phyloP scores from a whole-genome alignment of 2,888 invertebrate species.

The Torymus texanus region DNA sequence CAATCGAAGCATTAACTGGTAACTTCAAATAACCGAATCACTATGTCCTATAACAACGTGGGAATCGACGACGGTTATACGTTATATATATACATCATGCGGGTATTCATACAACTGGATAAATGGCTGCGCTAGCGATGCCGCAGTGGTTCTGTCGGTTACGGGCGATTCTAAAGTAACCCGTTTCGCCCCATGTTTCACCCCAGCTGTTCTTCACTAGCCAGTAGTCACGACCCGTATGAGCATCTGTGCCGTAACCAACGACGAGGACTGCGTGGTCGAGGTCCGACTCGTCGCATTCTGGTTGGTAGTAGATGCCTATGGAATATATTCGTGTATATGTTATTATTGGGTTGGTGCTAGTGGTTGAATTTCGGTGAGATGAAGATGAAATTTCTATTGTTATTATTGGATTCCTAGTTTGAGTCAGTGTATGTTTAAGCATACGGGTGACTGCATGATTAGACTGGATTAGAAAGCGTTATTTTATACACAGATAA shows the following conservation, averaged over 20 bases:
- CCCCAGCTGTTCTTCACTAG: conserved; percentile 93
- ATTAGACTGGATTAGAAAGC: no score
- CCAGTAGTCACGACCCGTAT: conserved; percentile 83
- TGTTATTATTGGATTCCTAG: no score
- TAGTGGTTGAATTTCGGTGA: no score
- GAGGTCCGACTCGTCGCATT: conserved; percentile 82
- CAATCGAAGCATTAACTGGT: no score
- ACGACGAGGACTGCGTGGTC: conserved; percentile 92
- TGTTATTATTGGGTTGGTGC: neutral
- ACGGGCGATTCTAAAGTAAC: conserved; percentile 92
- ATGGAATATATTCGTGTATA: neutral
- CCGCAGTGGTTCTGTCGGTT: conserved; percentile 90
- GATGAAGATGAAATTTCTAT: no score
- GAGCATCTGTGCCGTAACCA: conserved; percentile 84
- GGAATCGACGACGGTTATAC: no score
- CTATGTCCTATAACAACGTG: no score
- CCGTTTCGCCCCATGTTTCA: conserved; percentile 87
- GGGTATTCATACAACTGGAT: conserved; percentile 84
- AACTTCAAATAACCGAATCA: no score
- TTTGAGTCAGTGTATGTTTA: no score
- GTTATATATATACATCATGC: no score
- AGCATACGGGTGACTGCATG: no score
- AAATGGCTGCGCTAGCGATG: conserved; percentile 88
- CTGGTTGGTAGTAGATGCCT: conserved; percentile 86
- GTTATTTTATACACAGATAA: no score